Conservation (phyloP, 2,888 invertebrate genomes). For the Mylabris sibirica region DNA sequence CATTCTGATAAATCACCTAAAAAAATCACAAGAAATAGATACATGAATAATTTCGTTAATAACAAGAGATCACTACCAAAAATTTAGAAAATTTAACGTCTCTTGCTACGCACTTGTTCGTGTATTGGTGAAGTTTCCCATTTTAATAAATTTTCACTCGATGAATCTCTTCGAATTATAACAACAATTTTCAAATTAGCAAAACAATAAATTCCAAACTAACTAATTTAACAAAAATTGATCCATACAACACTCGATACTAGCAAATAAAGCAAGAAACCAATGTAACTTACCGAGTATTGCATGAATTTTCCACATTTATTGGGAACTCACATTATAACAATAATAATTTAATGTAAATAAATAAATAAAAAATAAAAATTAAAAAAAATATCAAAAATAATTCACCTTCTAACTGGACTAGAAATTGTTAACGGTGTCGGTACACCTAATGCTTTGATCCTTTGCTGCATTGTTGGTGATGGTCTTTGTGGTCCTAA, state of each 20-base stretch:
- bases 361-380: not conserved
- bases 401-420: constrained; percentile 82
- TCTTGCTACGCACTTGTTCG: constrained; percentile 6
- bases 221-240: not conserved
- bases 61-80: constrained; percentile 3
- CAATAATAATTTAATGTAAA: constrained; percentile 21
- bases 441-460: constrained; percentile 88
- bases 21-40: not conserved
- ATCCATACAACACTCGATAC: constrained; percentile 13
- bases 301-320: constrained; percentile 11
- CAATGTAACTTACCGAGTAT: constrained; percentile 8
- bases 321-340: constrained; percentile 33
- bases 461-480: constrained; percentile 89
- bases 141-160: not conserved
- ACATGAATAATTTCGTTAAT: not conserved
- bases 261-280: constrained; percentile 7
- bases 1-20: not conserved
- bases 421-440: constrained; percentile 88
- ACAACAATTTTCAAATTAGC: not conserved
- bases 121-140: constrained; percentile 1
- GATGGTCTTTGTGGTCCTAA: constrained; percentile 68
- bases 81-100: not conserved
- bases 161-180: not conserved
- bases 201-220: not conserved
- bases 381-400: constrained; percentile 18